Conservation (phyloP, 2,797 vertebrate genomes). For the Parotocinclus haroldoi region DNA sequence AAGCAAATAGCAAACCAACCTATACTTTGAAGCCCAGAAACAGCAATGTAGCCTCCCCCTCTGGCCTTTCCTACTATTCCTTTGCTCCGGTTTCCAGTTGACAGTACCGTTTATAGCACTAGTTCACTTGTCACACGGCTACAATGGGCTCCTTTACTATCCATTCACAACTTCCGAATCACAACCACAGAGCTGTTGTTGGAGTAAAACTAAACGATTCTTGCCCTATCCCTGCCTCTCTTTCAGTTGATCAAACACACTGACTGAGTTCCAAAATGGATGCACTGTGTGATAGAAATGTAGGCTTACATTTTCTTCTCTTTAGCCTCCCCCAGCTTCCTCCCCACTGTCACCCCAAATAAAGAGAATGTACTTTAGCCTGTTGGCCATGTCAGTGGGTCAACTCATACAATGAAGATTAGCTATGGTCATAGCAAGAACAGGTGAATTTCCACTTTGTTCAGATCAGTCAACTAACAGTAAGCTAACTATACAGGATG, state of each 20-base stretch:
- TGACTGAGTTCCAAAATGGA: conserved; percentile 71
- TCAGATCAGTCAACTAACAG: conserved; percentile 58
- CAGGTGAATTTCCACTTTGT: conserved; percentile 55
- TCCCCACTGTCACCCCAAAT: conserved; percentile 36
- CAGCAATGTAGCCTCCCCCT: conserved; percentile 63
- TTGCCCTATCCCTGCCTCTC: conserved; percentile 63
- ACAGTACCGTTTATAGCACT: conserved; percentile 81
- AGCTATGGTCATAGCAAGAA: conserved; percentile 67
- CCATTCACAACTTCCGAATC: conserved; percentile 68
- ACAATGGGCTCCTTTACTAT: conserved; percentile 72
- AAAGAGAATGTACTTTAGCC: conserved; percentile 64
- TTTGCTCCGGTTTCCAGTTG: conserved; percentile 60
- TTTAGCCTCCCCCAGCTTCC: conserved; percentile 46
- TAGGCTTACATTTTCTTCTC: conserved; percentile 63
- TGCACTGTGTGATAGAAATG: conserved; percentile 66
- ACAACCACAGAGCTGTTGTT: conserved; percentile 69
- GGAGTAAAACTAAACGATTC: conserved; percentile 70
- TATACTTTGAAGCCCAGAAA: conserved; percentile 64
- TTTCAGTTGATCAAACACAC: conserved; percentile 66
- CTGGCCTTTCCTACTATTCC: conserved; percentile 36
- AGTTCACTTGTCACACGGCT: conserved; percentile 76
- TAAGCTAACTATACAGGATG: background rate
- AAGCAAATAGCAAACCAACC: conserved; percentile 68
- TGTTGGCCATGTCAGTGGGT: conserved; percentile 66
- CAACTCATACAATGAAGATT: conserved; percentile 69